Base-by-base conservation (phyloP, 2,888 invertebrate species). In the Abrostola tripartita region DNA sequence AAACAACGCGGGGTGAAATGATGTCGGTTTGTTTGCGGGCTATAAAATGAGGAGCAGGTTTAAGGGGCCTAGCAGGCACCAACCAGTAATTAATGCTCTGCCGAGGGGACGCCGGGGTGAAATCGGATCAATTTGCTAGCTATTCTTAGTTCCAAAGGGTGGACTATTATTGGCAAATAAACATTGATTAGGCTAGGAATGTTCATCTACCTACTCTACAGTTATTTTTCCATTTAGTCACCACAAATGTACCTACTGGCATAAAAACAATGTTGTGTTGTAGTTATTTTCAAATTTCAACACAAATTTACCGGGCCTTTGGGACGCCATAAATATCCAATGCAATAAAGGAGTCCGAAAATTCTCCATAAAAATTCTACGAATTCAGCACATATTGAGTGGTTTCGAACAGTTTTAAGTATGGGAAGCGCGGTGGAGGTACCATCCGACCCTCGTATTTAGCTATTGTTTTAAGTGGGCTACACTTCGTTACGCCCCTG, bases 381-480 rank as follows among this genome's bases (percentile, higher is more conserved):
- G 85, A 89, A 91, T 92, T 93, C 93, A 93, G 93, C 94, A 91
- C 87, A 90, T 92, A 92, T 92, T 87, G 90, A 94, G 93, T 90
- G 92, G 88, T 89, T 89, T 90, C 84, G 75, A 83, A 81, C 79
- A 81, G 85, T 88, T 88, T 85, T 88, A 89, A 92, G 91, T 86
- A 90, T 89, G 86, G 91, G 88, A 90, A 86, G 88, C 83, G 79
- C 73, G 81, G 85, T 76, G 81, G 85, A 88, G 87, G 85, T 86
- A 85, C 82, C 86, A 85, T 86, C 87, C 90, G 85, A 88, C 92
- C 92, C 92, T 89, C 83, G 89, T 89, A 90, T 93, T 93, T 90
- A 85, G 93, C 93, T 93, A 94, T 94, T 94, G 94, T 94, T 94
- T 94, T 93, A 94, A 94, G 93, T 92, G 91, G 88, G 86, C 86